Percentiles rank a stretch among this genome's conserved stretches.
phyloP scores from a whole-genome alignment of 2,888 invertebrate genomes.

The Mechanitis mazaeus region DNA sequence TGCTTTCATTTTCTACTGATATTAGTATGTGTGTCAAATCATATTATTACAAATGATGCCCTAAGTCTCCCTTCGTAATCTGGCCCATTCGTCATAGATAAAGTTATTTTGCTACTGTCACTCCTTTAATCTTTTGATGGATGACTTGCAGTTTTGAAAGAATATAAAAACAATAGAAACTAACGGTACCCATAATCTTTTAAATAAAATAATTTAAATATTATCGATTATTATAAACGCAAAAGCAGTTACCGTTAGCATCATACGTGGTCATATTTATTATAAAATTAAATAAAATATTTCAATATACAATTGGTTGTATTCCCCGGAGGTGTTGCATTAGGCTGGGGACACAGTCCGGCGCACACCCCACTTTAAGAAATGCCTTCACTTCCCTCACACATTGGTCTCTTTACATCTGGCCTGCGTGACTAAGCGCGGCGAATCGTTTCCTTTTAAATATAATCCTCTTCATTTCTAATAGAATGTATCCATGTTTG shows the following conservation, averaged over 20 bases:
- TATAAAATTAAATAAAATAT: conserved; percentile 9
- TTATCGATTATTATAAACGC: too few relatives aligned
- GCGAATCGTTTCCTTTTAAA: neutral
- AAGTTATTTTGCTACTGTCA: conserved; percentile 41
- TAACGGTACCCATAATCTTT: conserved; percentile 1
- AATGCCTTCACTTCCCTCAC: conserved; percentile 33
- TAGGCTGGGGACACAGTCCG: conserved; percentile 51
- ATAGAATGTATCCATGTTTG: neutral
- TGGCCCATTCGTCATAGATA: conserved; percentile 46
- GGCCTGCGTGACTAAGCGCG: conserved; percentile 11
- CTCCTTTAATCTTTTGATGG: conserved; percentile 31
- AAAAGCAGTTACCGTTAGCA: too few relatives aligned
- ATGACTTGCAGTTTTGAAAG: conserved; percentile 25
- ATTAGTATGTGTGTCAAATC: conserved; percentile 22
- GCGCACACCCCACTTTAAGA: conserved; percentile 54
- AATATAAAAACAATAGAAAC: conserved; percentile 18
- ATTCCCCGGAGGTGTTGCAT: conserved; percentile 14
- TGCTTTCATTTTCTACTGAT: conserved; percentile 18
- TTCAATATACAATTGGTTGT: conserved; percentile 26
- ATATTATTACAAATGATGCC: conserved; percentile 29
- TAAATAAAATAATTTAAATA: neutral
- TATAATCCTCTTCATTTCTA: neutral
- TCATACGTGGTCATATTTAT: too few relatives aligned
- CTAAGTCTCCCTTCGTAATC: conserved; percentile 33
- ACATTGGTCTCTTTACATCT: conserved; percentile 13